phyloP scores from a whole-genome alignment of 1,140 invertebrate genomes.

The Anadara kagoshimensis region DNA sequence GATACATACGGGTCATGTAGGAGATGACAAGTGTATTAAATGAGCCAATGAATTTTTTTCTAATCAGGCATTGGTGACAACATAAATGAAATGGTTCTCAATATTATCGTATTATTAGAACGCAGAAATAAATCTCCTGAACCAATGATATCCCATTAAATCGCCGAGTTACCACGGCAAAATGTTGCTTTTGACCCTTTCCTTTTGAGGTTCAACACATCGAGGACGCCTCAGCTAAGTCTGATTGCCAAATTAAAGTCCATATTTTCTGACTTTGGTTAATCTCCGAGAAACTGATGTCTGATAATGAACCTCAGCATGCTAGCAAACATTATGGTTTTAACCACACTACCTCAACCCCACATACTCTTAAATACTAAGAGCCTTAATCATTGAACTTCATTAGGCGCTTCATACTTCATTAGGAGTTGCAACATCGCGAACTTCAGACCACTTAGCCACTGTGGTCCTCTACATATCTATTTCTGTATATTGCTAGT shows the following conservation, averaged over 20 bases:
- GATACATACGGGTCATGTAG: conserved; percentile 44
- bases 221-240: neutral
- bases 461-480: too few species aligned
- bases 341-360: too few species aligned
- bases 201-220: conserved; percentile 14
- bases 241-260: conserved; percentile 3
- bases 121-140: conserved; percentile 22
- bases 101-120: conserved; percentile 31
- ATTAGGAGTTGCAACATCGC: too few species aligned
- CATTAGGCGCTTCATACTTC: too few species aligned
- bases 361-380: too few species aligned
- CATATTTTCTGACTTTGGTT: neutral
- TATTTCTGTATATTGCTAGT: too few species aligned
- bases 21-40: conserved; percentile 34
- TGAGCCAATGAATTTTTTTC: conserved; percentile 41
- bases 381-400: too few species aligned
- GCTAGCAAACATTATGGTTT: too few species aligned
- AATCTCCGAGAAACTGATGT: conserved; percentile 40
- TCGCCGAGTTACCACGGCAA: neutral
- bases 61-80: conserved; percentile 40
- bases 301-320: conserved; percentile 58
- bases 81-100: conserved; percentile 31
- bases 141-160: conserved; percentile 23
- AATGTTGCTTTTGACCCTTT: conserved; percentile 16
- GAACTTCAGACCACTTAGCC: too few species aligned